Evolutionary conservation across 2,113 vertebrate genomes (phyloP).

Genomic region (Passer montanus): DNA sequence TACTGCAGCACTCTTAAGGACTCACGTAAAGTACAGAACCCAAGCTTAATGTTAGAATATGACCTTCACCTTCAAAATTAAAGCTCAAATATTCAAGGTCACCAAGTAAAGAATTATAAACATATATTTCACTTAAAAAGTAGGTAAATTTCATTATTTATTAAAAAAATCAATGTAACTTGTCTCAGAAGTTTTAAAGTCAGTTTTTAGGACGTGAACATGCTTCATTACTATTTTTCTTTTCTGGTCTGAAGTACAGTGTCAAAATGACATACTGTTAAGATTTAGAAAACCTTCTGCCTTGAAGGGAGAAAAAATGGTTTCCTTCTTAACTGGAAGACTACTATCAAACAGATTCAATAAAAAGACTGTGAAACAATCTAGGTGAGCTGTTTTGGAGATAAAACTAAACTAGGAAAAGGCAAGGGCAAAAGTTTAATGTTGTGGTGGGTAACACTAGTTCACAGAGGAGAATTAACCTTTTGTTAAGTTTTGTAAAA

Average conservation of each 20-base stretch:
- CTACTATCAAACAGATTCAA: background rate
- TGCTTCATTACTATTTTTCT: background rate
- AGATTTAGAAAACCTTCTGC: background rate
- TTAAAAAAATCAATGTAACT: background rate
- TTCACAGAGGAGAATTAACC: background rate
- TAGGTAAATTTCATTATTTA: background rate
- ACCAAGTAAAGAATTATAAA: background rate
- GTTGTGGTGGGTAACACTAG: background rate
- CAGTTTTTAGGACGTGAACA: background rate
- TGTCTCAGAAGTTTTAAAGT: background rate
- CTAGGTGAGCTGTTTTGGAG: background rate
- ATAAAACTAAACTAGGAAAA: background rate
- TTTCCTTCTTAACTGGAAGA: background rate
- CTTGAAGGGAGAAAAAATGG: background rate
- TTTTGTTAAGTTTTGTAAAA: background rate
- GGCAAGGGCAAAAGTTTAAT: background rate
- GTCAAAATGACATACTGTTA: conserved; percentile 13
- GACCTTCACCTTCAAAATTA: background rate
- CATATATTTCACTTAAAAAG: background rate
- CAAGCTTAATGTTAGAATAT: background rate
- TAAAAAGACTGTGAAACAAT: background rate
- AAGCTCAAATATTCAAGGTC: background rate
- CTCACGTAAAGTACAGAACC: background rate
- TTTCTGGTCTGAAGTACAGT: background rate
- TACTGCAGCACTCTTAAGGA: background rate